Conservation (phyloP, 2,113 vertebrate genomes). For the Nymphicus hollandicus region DNA sequence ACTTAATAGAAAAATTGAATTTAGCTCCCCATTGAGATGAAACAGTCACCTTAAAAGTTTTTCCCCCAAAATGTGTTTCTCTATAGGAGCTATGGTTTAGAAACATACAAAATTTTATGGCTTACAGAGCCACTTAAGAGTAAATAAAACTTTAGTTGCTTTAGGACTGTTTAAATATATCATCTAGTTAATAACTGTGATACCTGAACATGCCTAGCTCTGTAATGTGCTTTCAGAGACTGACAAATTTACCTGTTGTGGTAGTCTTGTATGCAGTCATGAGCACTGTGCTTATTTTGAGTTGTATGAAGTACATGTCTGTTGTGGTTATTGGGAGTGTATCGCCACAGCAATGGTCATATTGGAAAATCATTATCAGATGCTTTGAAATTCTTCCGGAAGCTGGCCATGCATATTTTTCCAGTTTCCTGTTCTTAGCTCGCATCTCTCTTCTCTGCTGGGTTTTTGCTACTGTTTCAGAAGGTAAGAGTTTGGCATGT, state of each 20-base stretch:
- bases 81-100: background rate
- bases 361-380: background rate
- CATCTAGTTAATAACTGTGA: background rate
- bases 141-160: background rate
- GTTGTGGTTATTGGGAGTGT: background rate
- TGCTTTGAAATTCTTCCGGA: background rate
- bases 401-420: rapidly evolving
- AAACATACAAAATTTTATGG: background rate
- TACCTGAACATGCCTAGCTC: background rate
- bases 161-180: background rate
- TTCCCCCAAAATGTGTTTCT: background rate
- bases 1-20: background rate
- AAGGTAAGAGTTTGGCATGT: background rate
- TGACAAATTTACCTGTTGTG: background rate
- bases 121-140: background rate
- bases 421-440: background rate
- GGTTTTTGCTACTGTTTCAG: background rate
- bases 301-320: background rate
- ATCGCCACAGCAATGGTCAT: background rate
- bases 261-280: background rate
- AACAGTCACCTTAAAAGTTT: background rate
- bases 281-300: background rate
- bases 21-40: background rate
- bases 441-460: background rate
- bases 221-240: background rate